A percentile compares a stretch with the other conserved stretches of the same genome.
These are phyloP conservation scores for Spatula versicolor DNA, from an alignment of 2,797 vertebrate genomes.

Conservation along the genomic window DNA sequence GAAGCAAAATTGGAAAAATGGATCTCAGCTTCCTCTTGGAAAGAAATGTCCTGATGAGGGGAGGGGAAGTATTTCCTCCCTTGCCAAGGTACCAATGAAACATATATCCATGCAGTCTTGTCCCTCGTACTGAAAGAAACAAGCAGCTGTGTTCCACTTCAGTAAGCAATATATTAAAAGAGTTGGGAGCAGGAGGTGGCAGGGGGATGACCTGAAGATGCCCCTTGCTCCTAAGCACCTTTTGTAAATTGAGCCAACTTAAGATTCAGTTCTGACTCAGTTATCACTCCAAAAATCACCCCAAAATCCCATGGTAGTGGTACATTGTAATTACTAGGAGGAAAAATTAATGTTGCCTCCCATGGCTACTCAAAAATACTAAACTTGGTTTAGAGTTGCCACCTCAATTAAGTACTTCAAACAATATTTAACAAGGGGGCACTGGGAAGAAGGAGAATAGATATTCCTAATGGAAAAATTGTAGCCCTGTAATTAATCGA, in stretches of 20 bases:
- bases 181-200: no score
- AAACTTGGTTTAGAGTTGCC: not conserved
- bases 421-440: not conserved
- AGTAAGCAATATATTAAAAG: not conserved
- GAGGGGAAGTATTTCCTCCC: not conserved
- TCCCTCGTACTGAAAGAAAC: not conserved
- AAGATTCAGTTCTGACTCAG: not conserved
- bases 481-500: not conserved
- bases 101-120: not conserved
- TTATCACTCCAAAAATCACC: not conserved
- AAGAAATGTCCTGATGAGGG: not conserved
- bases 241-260: not conserved
- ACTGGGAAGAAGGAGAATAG: not conserved
- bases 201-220: not conserved
- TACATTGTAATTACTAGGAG: not conserved
- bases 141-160: not conserved
- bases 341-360: not conserved
- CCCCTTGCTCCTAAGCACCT: not conserved
- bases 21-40: not conserved
- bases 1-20: not conserved
- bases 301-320: not conserved
- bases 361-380: not conserved
- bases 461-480: constrained; percentile 8
- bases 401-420: not conserved
- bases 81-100: not conserved